These are phyloP conservation scores for Atherinosoma microstoma DNA, from an alignment of 2,797 vertebrate genomes.

Conservation along the genomic window DNA sequence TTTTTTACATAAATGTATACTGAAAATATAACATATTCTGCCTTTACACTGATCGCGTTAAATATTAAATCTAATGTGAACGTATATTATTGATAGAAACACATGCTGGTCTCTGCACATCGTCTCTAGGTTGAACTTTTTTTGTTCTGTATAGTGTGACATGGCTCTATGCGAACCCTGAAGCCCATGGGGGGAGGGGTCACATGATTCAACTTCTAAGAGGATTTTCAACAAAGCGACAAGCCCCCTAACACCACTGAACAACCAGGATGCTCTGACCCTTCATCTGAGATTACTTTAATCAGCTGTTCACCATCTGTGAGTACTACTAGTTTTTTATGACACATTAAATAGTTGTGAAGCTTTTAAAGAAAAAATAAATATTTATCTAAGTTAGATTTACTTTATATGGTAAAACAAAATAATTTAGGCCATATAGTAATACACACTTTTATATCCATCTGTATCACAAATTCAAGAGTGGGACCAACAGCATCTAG, in stretches of 20 bases:
- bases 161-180: constrained; percentile 32
- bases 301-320: constrained; percentile 70
- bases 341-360: neutral
- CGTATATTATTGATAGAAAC: too few species aligned
- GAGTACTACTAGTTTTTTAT: constrained; percentile 34
- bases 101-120: too few species aligned
- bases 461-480: neutral
- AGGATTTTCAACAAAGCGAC: constrained; percentile 73
- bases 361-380: constrained; percentile 2
- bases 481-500: neutral
- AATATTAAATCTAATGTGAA: too few species aligned
- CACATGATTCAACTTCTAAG: constrained; percentile 71
- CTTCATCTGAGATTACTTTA: constrained; percentile 65
- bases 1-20: too few species aligned
- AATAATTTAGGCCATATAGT: neutral
- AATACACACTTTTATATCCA: neutral
- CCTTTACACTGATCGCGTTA: too few species aligned
- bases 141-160: neutral
- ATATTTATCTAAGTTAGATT: neutral
- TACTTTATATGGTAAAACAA: neutral
- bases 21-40: too few species aligned
- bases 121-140: too few species aligned
- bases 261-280: constrained; percentile 42
- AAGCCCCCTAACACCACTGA: constrained; percentile 34
- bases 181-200: constrained; percentile 30